Evolutionary conservation across 2,888 invertebrate species (phyloP).

Genomic region (Sesia bembeciformis): DNA sequence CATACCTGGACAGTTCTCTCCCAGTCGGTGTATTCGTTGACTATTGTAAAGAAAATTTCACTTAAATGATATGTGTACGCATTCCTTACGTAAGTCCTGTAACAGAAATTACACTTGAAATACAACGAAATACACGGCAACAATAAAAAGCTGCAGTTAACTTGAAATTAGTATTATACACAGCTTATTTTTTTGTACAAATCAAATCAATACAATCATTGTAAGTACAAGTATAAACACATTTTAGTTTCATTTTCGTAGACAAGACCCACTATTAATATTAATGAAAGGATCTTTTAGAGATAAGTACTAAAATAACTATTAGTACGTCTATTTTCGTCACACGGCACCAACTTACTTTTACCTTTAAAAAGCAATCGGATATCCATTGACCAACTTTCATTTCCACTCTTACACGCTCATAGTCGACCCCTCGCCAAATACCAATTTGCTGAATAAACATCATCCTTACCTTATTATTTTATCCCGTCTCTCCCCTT

Average conservation of each 20-base stretch:
- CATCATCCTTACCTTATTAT: conserved; percentile 78
- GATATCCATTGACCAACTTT: conserved; percentile 25
- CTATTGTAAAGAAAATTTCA: conserved; percentile 96
- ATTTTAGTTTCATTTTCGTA: too few relatives aligned
- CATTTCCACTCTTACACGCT: conserved; percentile 28
- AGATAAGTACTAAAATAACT: too few relatives aligned
- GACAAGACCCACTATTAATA: too few relatives aligned
- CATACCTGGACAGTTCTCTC: conserved; percentile 83
- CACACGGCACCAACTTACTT: neutral
- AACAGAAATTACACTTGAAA: conserved; percentile 19
- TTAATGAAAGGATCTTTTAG: too few relatives aligned
- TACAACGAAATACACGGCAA: neutral
- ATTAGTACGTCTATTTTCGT: too few relatives aligned
- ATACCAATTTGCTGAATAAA: conserved; percentile 62
- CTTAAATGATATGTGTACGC: conserved; percentile 97
- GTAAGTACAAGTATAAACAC: too few relatives aligned
- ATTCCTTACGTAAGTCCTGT: conserved; percentile 92
- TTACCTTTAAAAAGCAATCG: conserved; percentile 12
- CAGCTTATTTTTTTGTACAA: too few relatives aligned
- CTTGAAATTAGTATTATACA: too few relatives aligned
- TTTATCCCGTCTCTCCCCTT: conserved; percentile 90
- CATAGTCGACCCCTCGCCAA: conserved; percentile 25
- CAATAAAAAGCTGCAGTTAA: too few relatives aligned
- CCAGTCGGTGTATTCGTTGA: conserved; percentile 99
- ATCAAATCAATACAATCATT: too few relatives aligned